Evolutionary conservation across 2,888 invertebrate species (phyloP).

Genomic region (Neocrepidodera transversa): DNA sequence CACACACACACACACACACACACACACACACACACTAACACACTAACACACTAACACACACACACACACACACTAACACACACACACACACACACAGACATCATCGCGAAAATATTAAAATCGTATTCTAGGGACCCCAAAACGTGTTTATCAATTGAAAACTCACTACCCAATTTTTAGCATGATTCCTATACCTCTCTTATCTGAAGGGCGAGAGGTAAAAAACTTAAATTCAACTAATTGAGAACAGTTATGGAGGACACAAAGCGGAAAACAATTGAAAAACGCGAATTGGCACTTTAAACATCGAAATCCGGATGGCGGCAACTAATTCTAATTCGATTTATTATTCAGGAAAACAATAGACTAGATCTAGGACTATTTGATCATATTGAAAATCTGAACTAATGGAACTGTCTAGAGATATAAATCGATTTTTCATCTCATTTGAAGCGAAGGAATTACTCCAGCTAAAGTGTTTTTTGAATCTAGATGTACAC

Average conservation of each 20-base stretch:
- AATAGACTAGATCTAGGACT: slow-evolving; percentile 14
- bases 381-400: slow-evolving; percentile 10
- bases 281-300: slow-evolving; percentile 7
- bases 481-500: background rate
- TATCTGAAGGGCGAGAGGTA: no score
- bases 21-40: no score
- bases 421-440: background rate
- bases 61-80: no score
- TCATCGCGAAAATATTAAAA: no score
- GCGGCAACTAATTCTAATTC: slow-evolving; percentile 3
- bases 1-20: no score
- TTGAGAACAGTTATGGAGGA: background rate
- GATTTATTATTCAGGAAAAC: slow-evolving; percentile 10
- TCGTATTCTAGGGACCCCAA: no score
- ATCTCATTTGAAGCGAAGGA: background rate
- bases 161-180: no score
- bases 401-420: slow-evolving; percentile 1
- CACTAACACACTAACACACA: no score
- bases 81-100: no score
- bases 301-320: background rate
- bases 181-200: no score
- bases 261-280: slow-evolving; percentile 6
- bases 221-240: no score
- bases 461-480: background rate
- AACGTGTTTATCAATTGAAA: no score